Conservation (phyloP, 2,113 vertebrate species). For the Ailurus styani region DNA sequence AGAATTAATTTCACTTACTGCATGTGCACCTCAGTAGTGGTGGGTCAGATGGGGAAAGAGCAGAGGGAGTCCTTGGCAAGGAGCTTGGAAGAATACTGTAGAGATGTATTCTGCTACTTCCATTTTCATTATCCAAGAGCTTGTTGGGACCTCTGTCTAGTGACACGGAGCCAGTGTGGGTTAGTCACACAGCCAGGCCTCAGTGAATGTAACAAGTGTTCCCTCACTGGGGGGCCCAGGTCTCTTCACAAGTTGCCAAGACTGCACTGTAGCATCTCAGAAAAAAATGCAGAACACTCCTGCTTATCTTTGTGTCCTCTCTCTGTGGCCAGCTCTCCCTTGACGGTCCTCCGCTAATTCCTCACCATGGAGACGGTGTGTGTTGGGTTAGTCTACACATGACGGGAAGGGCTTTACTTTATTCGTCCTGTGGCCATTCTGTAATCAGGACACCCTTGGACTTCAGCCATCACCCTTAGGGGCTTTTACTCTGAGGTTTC, state of each 20-base stretch:
- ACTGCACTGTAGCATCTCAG: not conserved
- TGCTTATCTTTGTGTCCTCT: not conserved
- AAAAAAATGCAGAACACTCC: not conserved
- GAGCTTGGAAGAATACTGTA: not conserved
- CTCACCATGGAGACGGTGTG: accelerated
- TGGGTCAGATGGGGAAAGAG: too few species aligned
- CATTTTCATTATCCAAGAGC: not conserved
- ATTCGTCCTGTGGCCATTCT: not conserved
- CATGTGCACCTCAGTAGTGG: accelerated
- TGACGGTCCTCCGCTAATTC: not conserved
- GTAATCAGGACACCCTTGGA: not conserved
- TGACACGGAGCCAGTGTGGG: not conserved
- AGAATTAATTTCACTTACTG: not conserved
- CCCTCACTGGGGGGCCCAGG: not conserved
- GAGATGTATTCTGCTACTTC: not conserved
- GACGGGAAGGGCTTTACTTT: accelerated
- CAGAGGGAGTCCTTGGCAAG: not conserved
- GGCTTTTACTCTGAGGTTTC: not conserved
- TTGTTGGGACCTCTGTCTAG: not conserved
- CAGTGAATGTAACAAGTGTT: not conserved
- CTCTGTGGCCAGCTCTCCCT: not conserved
- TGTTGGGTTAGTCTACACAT: not conserved
- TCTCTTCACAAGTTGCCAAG: not conserved
- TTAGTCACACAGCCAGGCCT: not conserved
- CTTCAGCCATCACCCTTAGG: not conserved